phyloP scores from a whole-genome alignment of 2,797 vertebrate genomes.

The Hemitrygon akajei region DNA sequence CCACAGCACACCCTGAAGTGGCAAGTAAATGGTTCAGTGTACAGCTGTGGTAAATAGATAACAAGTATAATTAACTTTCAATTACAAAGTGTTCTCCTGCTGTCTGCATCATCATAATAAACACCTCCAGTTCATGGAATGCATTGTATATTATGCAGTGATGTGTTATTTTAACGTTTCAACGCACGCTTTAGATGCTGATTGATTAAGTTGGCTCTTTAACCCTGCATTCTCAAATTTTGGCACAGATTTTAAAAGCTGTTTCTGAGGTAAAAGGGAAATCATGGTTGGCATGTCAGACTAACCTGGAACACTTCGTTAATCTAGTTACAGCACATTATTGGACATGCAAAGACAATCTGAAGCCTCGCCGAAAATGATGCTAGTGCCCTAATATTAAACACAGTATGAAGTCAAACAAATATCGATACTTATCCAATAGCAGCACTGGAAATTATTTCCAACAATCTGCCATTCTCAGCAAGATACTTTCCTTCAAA shows the following conservation, averaged over 20 bases:
- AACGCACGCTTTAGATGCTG: neutral
- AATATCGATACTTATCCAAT: neutral
- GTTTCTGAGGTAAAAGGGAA: neutral
- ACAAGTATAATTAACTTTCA: slow-evolving; percentile 28
- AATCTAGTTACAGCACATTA: neutral
- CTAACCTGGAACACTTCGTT: neutral
- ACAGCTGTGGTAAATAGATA: slow-evolving; percentile 29
- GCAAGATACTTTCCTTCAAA: neutral
- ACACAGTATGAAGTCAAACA: neutral
- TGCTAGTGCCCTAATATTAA: neutral
- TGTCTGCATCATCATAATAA: neutral
- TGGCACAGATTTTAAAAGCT: neutral
- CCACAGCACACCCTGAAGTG: neutral
- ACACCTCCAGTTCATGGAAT: neutral
- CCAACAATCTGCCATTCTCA: neutral
- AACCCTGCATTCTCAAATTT: neutral
- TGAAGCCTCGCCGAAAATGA: neutral
- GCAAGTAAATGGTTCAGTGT: neutral
- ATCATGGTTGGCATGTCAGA: neutral
- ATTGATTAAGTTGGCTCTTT: neutral
- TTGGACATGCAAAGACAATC: neutral
- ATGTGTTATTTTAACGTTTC: neutral
- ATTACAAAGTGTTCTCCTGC: neutral
- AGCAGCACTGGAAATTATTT: neutral
- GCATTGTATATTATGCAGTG: neutral